These are phyloP conservation scores for Sinelater perroti DNA, from an alignment of 2,888 invertebrate genomes.

Conservation along the genomic window DNA sequence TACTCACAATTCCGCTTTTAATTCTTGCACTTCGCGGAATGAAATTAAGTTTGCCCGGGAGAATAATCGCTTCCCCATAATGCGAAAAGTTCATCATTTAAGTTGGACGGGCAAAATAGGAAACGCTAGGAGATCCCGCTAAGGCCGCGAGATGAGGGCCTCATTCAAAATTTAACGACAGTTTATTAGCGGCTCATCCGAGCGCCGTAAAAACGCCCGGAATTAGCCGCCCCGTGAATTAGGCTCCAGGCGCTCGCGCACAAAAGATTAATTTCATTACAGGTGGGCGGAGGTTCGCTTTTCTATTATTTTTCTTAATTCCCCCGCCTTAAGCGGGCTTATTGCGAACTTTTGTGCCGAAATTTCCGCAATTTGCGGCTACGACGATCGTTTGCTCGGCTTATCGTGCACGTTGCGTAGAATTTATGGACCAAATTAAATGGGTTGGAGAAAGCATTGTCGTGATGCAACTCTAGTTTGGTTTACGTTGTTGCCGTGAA, in stretches of 20 bases:
- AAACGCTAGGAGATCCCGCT: conserved; percentile 28
- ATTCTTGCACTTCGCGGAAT: conserved; percentile 26
- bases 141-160: conserved; percentile 38
- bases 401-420: too few relatives aligned
- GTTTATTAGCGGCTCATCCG: conserved; percentile 45
- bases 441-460: too few relatives aligned
- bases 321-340: background rate
- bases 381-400: too few relatives aligned
- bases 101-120: conserved; percentile 37
- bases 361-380: conserved; percentile 1
- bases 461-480: too few relatives aligned
- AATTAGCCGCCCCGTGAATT: conserved; percentile 36
- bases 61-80: conserved; percentile 36
- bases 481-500: too few relatives aligned
- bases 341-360: conserved; percentile 1
- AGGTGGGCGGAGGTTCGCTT: conserved; percentile 22
- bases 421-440: too few relatives aligned
- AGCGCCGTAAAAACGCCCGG: conserved; percentile 39
- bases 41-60: conserved; percentile 29
- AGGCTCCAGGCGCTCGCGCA: conserved; percentile 25
- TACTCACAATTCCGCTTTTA: conserved; percentile 24
- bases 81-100: conserved; percentile 37
- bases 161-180: conserved; percentile 45
- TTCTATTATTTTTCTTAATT: conserved; percentile 6
- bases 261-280: conserved; percentile 33